These are phyloP conservation scores for Champsocephalus gunnari DNA, from an alignment of 2,797 vertebrate species.

Conservation along the genomic window DNA sequence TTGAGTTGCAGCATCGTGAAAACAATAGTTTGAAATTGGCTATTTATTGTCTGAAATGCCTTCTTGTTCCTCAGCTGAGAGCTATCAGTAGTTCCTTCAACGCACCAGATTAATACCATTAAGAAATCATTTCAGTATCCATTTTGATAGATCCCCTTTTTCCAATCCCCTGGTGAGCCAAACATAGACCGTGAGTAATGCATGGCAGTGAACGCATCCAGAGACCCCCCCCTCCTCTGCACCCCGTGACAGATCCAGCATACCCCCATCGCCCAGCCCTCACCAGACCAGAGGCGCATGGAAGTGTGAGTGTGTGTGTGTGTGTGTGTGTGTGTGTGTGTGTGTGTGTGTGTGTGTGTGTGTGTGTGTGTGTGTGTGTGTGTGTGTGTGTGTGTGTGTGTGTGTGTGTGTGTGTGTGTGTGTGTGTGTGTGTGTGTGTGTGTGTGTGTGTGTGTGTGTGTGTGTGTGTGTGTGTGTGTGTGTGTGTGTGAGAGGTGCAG, in stretches of 20 bases:
- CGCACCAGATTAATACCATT: background rate
- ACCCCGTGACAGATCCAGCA: constrained; percentile 20
- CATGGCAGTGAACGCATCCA: background rate
- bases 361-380: constrained; percentile 9
- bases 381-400: constrained; percentile 37
- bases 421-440: constrained; percentile 20
- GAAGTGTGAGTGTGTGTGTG: constrained; percentile 6
- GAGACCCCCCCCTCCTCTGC: background rate
- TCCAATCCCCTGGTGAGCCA: no score
- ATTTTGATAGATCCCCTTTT: no score
- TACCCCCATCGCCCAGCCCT: constrained; percentile 19
- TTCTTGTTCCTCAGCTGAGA: background rate
- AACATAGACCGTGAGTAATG: background rate
- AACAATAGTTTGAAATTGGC: background rate
- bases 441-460: no score
- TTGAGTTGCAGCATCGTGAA: background rate
- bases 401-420: constrained; percentile 30
- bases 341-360: background rate
- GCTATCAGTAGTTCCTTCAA: background rate
- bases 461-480: no score
- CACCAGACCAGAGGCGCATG: constrained; percentile 25
- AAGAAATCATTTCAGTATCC: background rate
- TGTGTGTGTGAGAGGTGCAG: constrained; percentile 49
- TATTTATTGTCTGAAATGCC: background rate
- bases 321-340: no score